Base-by-base conservation (phyloP, 2,797 vertebrate genomes). In the Cetoscarus ocellatus region DNA sequence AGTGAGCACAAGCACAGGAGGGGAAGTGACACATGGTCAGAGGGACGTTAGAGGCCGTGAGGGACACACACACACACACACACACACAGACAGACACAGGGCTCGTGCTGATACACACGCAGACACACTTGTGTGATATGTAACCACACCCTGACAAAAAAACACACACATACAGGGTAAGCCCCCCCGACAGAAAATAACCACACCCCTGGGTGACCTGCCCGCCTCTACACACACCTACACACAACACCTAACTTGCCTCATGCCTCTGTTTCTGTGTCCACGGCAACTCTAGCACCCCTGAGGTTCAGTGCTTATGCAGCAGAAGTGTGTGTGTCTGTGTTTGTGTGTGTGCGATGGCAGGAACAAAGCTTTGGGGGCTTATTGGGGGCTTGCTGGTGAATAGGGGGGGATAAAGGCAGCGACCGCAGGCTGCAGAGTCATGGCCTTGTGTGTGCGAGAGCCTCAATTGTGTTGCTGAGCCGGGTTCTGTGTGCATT, bases 401-500 rank as follows among this genome's bases (percentile, higher is more conserved):
- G 90, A 92, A 94, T 90, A 87, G 93, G 56, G 68, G 93, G 27
- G 91, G 95, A 92, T 89, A 90, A 93, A 91, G 82, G 36, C 79
- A 74, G 71, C 14, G 77, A 70, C 86, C 93, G 94, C 94, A 96
- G 95, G 95, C 90, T 92, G 94, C 94, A 95, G 88, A 89, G 91
- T 95, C 94, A 93, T 93, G 91, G 93, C 93, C 93, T 83, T 93
- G 92, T 89, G 86, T 78, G 80, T 86, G 82, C 61, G 80, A 61
- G 75, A 43, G 74, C 61, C 65, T 96, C 93, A 96, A 95, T 93
- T 95, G 93, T 94, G 90, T 93, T 93, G 95, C 94, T 96, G 96
- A 97, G 95, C 79, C 36, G 38, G 61, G 50, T 52, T 51, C 45
- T 78, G 66, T 81, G 72, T 75, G 75, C 73, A 59, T 44, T 66